Evolutionary conservation across 2,888 invertebrate species (phyloP).

Genomic region (Magallana nippona): DNA sequence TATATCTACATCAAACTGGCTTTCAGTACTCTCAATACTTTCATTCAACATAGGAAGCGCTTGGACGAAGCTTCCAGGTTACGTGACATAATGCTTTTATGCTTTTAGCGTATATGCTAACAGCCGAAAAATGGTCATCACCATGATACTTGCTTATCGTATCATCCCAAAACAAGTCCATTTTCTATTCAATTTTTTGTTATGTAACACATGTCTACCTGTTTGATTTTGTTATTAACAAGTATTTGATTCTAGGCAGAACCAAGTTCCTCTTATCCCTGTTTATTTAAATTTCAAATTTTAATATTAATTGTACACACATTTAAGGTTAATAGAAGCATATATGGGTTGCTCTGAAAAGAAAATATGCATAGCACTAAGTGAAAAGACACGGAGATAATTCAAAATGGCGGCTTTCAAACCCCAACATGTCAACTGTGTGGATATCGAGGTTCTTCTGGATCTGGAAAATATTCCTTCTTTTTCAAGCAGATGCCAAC

Average conservation of each 20-base stretch:
- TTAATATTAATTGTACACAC: neutral
- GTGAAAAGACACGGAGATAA: neutral
- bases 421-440: neutral
- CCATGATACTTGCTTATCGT: too few relatives aligned
- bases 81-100: too few relatives aligned
- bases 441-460: neutral
- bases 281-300: neutral
- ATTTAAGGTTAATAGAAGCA: neutral
- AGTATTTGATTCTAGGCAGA: neutral
- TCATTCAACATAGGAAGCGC: too few relatives aligned
- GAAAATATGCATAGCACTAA: neutral
- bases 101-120: too few relatives aligned
- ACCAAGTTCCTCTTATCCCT: neutral
- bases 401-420: neutral
- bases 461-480: neutral
- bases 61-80: too few relatives aligned
- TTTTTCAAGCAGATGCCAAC: neutral
- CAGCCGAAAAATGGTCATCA: too few relatives aligned
- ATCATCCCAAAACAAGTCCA: neutral
- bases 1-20: too few relatives aligned
- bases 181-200: neutral
- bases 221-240: neutral
- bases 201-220: neutral
- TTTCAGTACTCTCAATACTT: too few relatives aligned
- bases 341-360: conserved; percentile 4